Conservation (phyloP, 1,140 invertebrate species). For the Trigoniulus corallinus region DNA sequence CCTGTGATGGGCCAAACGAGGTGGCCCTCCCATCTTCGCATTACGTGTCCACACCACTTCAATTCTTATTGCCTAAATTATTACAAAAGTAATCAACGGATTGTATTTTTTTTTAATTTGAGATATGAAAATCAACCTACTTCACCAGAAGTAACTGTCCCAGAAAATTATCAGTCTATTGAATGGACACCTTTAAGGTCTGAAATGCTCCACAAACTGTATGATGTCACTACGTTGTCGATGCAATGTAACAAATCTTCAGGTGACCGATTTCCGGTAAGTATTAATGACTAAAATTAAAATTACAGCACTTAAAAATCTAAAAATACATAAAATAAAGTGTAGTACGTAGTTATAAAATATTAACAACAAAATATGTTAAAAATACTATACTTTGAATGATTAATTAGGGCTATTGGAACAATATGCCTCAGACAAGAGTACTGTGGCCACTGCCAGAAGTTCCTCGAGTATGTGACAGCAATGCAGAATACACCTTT, state of each 20-base stretch:
- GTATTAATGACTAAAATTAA: constrained; percentile 7
- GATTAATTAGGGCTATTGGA: constrained; percentile 15
- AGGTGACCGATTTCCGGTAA: constrained; percentile 59
- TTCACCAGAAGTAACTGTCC: constrained; percentile 14
- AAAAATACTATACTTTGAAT: neutral
- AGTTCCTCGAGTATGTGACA: neutral
- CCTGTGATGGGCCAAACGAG: too few species aligned
- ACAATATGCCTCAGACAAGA: constrained; percentile 14
- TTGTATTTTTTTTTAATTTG: constrained; percentile 9
- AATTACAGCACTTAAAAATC: too few species aligned
- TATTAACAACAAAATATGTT: too few species aligned
- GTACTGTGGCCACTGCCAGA: constrained; percentile 7
- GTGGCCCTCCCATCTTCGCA: too few species aligned
- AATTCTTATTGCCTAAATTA: too few species aligned
- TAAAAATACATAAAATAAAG: too few species aligned
- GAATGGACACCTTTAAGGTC: constrained; percentile 38
- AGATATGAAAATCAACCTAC: constrained; percentile 21
- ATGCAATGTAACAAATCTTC: constrained; percentile 91
- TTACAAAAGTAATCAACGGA: neutral
- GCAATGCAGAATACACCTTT: too few species aligned
- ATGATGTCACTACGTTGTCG: constrained; percentile 67
- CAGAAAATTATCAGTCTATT: constrained; percentile 28
- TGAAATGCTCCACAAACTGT: constrained; percentile 53
- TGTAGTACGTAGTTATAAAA: too few species aligned
- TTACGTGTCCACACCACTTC: too few species aligned